Evolutionary conservation across 2,888 invertebrate genomes (phyloP), one percentile per base, ranked within the genome.

Genomic region (Synergus japonicus): DNA sequence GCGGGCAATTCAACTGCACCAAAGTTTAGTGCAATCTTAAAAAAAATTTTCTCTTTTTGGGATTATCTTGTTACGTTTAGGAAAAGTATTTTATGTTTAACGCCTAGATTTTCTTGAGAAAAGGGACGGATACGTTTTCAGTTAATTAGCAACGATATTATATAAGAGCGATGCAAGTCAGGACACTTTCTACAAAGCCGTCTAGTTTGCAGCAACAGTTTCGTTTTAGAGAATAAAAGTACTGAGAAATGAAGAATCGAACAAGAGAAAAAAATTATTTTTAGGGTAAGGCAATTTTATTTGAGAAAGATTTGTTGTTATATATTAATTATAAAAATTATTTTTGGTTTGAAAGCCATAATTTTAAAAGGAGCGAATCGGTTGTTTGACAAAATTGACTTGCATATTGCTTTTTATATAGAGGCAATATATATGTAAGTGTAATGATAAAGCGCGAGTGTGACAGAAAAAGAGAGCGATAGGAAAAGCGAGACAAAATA

Each of bases 371-470:
- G n/a, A 54, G 22, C 29, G 44, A 63, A 63, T 63, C 63, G 29
- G 63, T 63, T 67, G 67, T 46, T 29, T 46, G 37, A 49, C 49
- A 54, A 73, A 58, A 41, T 49, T 9, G 54, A 54, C 73, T 73
- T 73, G 73, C 49, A 37, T 15, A 54, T 73, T 73, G 73, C 73
- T 73, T 54, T 73, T 73, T 54, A 41, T 73, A 73, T 29, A 46
- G 15, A 69, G 9, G 49, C 41, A 37, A 73, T 49, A 54, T 54
- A 54, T 73, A 54, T 73, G 54, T 29, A 73, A 49, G 54, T 73
- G 73, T 73, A 58, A 73, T 73, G 73, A 73, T 69, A 73, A 54
- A 49, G 73, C n/a, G 73, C 37, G 54, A 37, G 41, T 54, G 73
- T 12, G 65, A 66, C 58, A 78, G 46, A 46, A 7, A 64, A 44